Evolutionary conservation across 2,888 invertebrate species (phyloP).

Genomic region (Rutpela maculata): DNA sequence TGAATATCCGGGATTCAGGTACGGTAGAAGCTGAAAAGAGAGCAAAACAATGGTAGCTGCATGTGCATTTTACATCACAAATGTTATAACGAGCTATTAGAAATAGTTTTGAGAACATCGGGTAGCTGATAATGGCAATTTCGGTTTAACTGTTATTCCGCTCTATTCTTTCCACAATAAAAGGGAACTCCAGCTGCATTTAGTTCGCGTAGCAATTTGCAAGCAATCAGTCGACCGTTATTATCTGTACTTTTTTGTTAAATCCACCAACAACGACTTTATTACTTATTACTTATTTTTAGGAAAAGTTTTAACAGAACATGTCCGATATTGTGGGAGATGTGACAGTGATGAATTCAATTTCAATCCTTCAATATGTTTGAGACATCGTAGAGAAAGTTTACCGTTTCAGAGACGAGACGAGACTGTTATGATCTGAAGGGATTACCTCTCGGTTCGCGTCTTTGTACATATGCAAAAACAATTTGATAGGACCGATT

Average conservation of each 20-base stretch:
- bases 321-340: no score
- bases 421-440: no score
- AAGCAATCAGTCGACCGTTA: not conserved
- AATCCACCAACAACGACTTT: no score
- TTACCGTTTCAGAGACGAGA: no score
- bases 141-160: not conserved
- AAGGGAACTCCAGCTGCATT: not conserved
- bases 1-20: not conserved
- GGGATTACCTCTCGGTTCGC: no score
- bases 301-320: no score
- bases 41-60: not conserved
- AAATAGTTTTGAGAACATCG: slow-evolving; percentile 7
- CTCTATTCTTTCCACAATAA: not conserved
- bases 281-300: no score
- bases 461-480: no score
- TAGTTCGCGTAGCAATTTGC: not conserved
- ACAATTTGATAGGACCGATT: no score
- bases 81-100: slow-evolving; percentile 7
- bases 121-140: not conserved
- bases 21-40: not conserved
- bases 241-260: not conserved
- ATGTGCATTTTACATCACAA: not conserved
- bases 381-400: no score
- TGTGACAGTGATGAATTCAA: no score
- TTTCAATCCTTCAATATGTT: no score